Conservation (phyloP, 2,797 vertebrate species). For the Acanthurus tractus region DNA sequence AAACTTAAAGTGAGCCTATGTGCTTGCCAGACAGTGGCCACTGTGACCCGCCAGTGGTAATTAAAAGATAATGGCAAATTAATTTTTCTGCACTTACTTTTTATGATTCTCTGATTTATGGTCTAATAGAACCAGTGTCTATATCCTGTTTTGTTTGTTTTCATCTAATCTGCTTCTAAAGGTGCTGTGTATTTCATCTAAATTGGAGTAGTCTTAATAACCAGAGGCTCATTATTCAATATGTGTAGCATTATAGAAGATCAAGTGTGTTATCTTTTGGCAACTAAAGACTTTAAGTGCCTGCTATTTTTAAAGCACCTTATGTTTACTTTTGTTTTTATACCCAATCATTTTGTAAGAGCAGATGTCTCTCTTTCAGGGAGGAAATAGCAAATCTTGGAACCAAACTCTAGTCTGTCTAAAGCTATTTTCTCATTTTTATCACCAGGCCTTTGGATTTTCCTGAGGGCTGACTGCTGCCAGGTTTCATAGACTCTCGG, state of each 20-base stretch:
- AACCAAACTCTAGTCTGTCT: conserved; percentile 30
- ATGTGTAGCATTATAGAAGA: neutral
- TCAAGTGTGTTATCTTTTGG: conserved; percentile 1
- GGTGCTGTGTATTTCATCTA: neutral
- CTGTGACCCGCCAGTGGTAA: conserved; percentile 7
- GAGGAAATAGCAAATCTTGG: conserved; percentile 10
- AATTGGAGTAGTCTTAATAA: neutral
- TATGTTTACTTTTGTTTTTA: conserved; percentile 13
- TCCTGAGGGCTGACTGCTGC: conserved; percentile 42
- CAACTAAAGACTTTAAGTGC: neutral
- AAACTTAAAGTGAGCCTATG: neutral
- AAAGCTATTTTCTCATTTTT: conserved; percentile 46
- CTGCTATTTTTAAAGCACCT: neutral
- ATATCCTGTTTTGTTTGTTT: neutral
- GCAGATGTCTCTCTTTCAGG: conserved; percentile 38
- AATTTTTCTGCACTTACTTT: neutral
- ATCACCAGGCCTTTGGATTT: conserved; percentile 47
- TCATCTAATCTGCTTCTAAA: neutral
- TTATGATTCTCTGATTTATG: neutral
- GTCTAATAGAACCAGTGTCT: neutral
- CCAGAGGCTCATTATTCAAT: neutral
- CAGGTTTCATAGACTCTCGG: conserved; percentile 56
- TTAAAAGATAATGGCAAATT: neutral
- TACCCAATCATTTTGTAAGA: conserved; percentile 26
- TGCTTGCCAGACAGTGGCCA: conserved; percentile 17